Evolutionary conservation across 2,113 vertebrate genomes (phyloP), one percentile per base, ranked within the genome.

Genomic region (Cinclus mexicanus): DNA sequence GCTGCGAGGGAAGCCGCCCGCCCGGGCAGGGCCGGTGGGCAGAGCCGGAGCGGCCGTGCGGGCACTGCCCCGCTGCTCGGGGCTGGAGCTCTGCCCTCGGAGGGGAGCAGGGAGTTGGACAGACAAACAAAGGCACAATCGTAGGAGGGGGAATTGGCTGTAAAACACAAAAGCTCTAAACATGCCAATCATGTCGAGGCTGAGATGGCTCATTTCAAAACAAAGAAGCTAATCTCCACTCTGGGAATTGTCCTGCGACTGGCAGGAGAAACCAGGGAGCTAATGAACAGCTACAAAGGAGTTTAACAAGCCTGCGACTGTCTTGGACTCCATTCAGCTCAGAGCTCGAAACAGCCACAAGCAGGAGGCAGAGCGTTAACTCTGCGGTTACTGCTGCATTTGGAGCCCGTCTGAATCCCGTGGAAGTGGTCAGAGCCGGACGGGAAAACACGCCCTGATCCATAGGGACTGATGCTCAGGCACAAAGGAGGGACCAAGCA

Each of bases 151-250:
- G 74, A 91, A 72, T 7, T 69, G 49, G 52, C 65, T 94, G 41
- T 57, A 68, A 93, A 86, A 89, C 83, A 93, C 89, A 94, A 89
- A 92, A 93, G 93, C 74, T 39, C 61, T 57, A 44, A 91, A 71
- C 83, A 41, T 16, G 72, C 49, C 69, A 78, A 74, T 80, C 42
- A 10, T 10, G 33, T 49, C 4, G 19, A 93, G 82, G 44, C 78
- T 6, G 1, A 1, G 29, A 52, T 33, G 44, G 80, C 63, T 95
- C 35, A 29, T 83, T 93, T 67, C 68, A 83, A 77, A 87, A 80
- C n/a, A 46, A 92, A 72, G 72, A 85, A 44, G 4, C 53, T 42
- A 46, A 84, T 67, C 81, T 87, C 28, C 23, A 11, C 77, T 49
- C 56, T 41, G 53, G 64, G 93, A 89, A 84, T 71, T 52, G 53